Evolutionary conservation across 1,140 invertebrate genomes (phyloP).

Genomic region (Drosophila repleta): DNA sequence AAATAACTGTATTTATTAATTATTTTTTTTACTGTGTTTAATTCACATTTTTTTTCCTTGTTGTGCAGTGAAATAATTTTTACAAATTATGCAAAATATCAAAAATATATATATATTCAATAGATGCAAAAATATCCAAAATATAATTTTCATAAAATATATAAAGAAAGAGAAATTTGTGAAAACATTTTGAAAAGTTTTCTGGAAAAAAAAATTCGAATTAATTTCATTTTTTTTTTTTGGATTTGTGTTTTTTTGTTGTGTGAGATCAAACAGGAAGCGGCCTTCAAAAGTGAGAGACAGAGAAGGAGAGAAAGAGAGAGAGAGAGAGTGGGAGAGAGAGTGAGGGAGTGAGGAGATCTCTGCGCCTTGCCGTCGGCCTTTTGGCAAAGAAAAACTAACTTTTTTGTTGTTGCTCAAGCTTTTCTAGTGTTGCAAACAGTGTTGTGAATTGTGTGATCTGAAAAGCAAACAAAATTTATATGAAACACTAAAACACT

Average conservation of each 20-base stretch:
- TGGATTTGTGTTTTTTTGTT: conserved; percentile 4
- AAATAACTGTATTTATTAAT: conserved; percentile 24
- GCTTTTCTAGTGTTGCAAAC: too few relatives aligned
- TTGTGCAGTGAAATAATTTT: conserved; percentile 22
- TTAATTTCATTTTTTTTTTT: neutral
- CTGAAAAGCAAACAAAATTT: too few relatives aligned
- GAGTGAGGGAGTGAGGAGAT: neutral
- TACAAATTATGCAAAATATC: neutral
- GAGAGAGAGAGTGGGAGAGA: neutral
- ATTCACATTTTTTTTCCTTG: conserved; percentile 26
- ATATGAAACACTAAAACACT: too few relatives aligned
- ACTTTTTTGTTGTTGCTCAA: too few relatives aligned
- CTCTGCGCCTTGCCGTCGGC: neutral
- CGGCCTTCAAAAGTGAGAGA: neutral
- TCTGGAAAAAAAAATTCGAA: neutral
- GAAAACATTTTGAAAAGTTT: conserved; percentile 9
- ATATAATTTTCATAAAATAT: conserved; percentile 3
- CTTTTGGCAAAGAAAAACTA: neutral
- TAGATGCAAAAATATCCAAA: neutral
- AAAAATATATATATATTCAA: neutral
- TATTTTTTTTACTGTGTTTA: conserved; percentile 22
- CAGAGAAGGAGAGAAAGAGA: neutral
- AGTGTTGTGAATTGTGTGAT: too few relatives aligned
- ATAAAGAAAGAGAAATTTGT: neutral
- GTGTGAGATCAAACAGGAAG: conserved; percentile 1